These are phyloP conservation scores for Ctenosaura bakeri DNA, from an alignment of 2,797 vertebrate genomes.

Conservation along the genomic window DNA sequence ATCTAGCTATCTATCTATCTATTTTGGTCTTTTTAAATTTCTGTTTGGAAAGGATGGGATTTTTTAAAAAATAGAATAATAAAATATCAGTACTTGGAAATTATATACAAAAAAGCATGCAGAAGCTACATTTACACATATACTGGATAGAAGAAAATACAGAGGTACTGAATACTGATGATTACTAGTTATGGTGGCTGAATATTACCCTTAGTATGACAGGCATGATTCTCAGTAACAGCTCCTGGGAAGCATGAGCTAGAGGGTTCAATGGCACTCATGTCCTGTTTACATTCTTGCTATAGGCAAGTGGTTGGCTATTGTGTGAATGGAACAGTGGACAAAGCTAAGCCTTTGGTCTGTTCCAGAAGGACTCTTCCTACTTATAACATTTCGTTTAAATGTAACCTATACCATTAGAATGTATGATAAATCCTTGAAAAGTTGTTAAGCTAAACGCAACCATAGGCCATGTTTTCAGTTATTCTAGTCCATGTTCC, in stretches of 20 bases:
- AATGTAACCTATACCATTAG: background rate
- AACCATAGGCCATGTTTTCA: background rate
- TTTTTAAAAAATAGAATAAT: too few species aligned
- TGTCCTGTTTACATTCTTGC: too few species aligned
- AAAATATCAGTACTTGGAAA: background rate
- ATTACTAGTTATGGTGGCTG: background rate
- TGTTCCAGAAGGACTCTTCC: background rate
- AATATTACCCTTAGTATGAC: background rate
- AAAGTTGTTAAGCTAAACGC: background rate
- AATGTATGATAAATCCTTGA: background rate
- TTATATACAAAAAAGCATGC: fast-evolving
- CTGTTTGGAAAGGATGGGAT: background rate
- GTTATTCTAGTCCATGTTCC: background rate
- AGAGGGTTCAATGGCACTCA: too few species aligned
- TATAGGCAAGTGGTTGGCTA: too few species aligned
- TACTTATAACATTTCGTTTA: background rate
- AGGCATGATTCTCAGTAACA: background rate
- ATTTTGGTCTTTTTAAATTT: background rate
- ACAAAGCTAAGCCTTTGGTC: background rate
- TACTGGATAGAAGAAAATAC: background rate
- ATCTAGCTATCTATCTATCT: too few species aligned
- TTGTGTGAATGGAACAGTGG: background rate
- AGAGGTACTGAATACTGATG: background rate
- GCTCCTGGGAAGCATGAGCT: too few species aligned
- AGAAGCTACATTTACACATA: background rate